Percentiles rank a stretch among this genome's conserved stretches.
Conservation (phyloP, 2,113 vertebrate genomes). For the Platichthys flesus region DNA sequence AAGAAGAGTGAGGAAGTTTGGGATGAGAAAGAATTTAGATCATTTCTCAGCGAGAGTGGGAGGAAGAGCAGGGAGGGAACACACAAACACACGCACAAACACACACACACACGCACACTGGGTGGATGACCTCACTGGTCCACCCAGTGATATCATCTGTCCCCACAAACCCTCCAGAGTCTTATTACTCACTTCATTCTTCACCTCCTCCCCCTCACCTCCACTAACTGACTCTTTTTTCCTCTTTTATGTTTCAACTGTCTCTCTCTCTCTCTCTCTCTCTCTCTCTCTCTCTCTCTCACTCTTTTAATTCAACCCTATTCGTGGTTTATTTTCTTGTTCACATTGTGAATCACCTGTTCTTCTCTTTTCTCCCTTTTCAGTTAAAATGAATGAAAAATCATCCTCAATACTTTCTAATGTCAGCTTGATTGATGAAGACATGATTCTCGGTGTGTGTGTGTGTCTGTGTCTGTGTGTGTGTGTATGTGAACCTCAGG, state of each 20-base stretch:
- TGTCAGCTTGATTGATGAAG: neutral
- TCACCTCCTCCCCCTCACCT: conserved; percentile 9
- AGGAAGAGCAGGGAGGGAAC: conserved; percentile 27
- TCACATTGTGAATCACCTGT: neutral
- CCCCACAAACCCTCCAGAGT: conserved; percentile 16
- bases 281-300: neutral
- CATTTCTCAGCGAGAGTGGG: conserved; percentile 25
- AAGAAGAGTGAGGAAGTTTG: conserved; percentile 3
- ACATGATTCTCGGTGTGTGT: neutral
- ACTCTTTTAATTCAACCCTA: neutral
- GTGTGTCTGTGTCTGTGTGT: neutral
- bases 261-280: neutral
- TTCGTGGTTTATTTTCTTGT: no score
- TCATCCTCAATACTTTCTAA: no score
- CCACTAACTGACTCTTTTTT: neutral
- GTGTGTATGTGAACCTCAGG: conserved; percentile 8
- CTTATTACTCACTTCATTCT: conserved; percentile 3
- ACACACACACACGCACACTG: conserved; percentile 13
- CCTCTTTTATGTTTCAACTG: neutral
- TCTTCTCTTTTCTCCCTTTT: neutral
- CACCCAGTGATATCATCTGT: conserved; percentile 49
- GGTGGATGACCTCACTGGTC: conserved; percentile 61
- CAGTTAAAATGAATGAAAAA: neutral
- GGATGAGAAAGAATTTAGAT: conserved; percentile 2
- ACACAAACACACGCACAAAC: conserved; percentile 25